Percentiles rank a stretch among this genome's conserved stretches.
Evolutionary conservation across 2,113 vertebrate species (phyloP).

Genomic region (Aspiorhynchus laticeps): DNA sequence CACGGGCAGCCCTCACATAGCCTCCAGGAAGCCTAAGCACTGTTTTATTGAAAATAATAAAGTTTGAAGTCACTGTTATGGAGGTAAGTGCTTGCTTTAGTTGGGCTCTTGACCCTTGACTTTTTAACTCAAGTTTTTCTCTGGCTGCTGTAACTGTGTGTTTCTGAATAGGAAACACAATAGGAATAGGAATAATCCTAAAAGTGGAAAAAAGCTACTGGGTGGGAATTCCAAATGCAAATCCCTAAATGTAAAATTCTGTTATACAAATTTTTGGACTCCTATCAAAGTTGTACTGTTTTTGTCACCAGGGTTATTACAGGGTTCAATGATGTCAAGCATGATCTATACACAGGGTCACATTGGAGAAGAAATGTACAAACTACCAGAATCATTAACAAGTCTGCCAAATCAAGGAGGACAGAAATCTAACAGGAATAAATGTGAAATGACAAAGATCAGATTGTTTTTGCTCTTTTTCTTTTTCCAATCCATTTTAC

Average conservation of each 20-base stretch:
- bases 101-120: too few relatives aligned
- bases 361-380: background rate
- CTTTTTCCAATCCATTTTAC: background rate
- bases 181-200: background rate
- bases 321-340: slow-evolving; percentile 48
- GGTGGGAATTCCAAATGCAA: background rate
- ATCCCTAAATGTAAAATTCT: background rate
- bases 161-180: too few relatives aligned
- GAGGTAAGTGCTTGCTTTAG: too few relatives aligned
- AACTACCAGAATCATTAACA: slow-evolving; percentile 32
- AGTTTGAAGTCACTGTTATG: too few relatives aligned
- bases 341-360: slow-evolving; percentile 50
- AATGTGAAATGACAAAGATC: slow-evolving; percentile 18
- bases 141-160: too few relatives aligned
- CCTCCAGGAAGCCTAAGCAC: too few relatives aligned
- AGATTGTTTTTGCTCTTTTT: background rate
- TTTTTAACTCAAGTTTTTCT: too few relatives aligned
- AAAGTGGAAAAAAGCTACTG: background rate
- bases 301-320: slow-evolving; percentile 40
- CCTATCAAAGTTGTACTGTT: background rate
- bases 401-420: slow-evolving; percentile 1
- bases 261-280: background rate
- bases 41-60: too few relatives aligned
- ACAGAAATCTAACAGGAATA: slow-evolving; percentile 39
- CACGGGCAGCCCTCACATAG: too few relatives aligned